A percentile compares a stretch with the other conserved stretches of the same genome.
These are phyloP conservation scores for Calameuta pallipes DNA, from an alignment of 2,888 invertebrate species.

Conservation along the genomic window DNA sequence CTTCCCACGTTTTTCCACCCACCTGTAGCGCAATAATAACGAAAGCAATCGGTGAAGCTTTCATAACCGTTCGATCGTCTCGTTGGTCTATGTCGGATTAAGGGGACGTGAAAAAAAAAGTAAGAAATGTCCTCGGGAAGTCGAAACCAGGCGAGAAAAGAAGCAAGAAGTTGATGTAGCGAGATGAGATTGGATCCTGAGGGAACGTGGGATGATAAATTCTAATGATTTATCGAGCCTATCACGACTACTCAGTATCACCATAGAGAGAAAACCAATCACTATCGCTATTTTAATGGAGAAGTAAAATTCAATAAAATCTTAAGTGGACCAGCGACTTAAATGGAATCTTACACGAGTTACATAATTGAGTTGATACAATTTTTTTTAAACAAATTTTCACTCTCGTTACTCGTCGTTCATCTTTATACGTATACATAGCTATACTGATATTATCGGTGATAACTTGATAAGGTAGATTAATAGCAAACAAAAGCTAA, in stretches of 20 bases:
- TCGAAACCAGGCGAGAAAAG: not conserved
- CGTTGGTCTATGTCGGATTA: not conserved
- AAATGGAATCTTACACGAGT: not conserved
- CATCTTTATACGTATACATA: too few relatives aligned
- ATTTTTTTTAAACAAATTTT: not conserved
- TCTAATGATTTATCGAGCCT: not conserved
- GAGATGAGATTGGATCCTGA: not conserved
- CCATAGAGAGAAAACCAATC: not conserved
- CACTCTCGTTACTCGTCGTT: not conserved
- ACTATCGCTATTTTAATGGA: not conserved
- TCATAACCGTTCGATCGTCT: not conserved
- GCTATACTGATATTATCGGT: too few relatives aligned
- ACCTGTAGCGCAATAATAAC: slow-evolving; percentile 5
- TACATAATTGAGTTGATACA: too few relatives aligned
- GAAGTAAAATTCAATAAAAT: not conserved
- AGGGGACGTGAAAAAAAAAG: not conserved
- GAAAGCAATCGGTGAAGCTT: not conserved
- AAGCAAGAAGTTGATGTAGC: not conserved
- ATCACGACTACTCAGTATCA: not conserved
- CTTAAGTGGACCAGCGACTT: not conserved
- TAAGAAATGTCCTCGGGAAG: not conserved
- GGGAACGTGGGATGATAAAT: not conserved
- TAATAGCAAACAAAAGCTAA: too few relatives aligned
- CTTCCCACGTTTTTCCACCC: slow-evolving; percentile 10
- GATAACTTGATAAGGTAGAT: too few relatives aligned